Evolutionary conservation across 2,888 invertebrate genomes (phyloP).

Genomic region (Petrophora chlorosata): DNA sequence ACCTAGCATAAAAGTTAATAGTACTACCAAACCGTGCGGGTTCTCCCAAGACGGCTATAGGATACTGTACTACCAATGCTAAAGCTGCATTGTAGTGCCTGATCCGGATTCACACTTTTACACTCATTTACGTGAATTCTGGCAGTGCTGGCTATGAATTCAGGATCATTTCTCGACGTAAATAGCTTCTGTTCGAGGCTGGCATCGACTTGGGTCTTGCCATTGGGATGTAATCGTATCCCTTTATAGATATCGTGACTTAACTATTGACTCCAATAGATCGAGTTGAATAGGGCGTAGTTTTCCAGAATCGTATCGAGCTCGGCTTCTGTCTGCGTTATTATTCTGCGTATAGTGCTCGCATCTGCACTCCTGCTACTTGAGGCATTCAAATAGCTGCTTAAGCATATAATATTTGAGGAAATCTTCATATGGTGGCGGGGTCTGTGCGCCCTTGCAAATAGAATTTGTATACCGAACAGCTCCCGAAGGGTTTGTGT

Average conservation of each 20-base stretch:
- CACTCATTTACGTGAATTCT: neutral
- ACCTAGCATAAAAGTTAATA: slow-evolving; percentile 50
- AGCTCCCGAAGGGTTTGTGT: slow-evolving; percentile 54
- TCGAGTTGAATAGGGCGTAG: neutral
- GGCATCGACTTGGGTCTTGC: too few relatives aligned
- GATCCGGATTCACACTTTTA: neutral
- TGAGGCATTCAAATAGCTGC: slow-evolving; percentile 60
- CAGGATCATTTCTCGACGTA: too few relatives aligned
- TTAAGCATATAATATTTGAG: slow-evolving; percentile 63
- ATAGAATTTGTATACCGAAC: slow-evolving; percentile 65
- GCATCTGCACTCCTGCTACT: slow-evolving; percentile 44
- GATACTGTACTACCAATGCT: slow-evolving; percentile 12
- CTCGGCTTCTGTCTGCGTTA: slow-evolving; percentile 9
- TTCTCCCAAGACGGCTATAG: slow-evolving; percentile 48
- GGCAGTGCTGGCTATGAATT: too few relatives aligned
- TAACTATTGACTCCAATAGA: too few relatives aligned
- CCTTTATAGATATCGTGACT: too few relatives aligned
- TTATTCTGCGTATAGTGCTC: slow-evolving; percentile 33
- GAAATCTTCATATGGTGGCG: slow-evolving; percentile 47
- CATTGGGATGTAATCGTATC: too few relatives aligned
- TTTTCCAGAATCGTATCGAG: slow-evolving; percentile 1
- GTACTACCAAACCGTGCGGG: slow-evolving; percentile 40
- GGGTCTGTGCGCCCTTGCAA: slow-evolving; percentile 49
- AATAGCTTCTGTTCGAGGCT: too few relatives aligned
- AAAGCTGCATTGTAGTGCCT: neutral